Evolutionary conservation across 2,888 invertebrate species (phyloP).

Genomic region (Lucinisca nassula): DNA sequence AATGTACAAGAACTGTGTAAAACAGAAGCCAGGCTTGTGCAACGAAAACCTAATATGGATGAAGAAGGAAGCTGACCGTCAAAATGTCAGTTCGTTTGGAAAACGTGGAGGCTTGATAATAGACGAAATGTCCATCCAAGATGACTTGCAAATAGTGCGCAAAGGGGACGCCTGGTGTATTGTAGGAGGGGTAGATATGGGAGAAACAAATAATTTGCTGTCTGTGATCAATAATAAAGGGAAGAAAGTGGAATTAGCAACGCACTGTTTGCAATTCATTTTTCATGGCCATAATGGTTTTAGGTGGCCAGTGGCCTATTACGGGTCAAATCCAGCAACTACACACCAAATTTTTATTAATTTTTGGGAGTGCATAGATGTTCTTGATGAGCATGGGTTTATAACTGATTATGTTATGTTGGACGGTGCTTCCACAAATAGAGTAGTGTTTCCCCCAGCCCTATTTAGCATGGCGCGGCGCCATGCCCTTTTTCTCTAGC

Average conservation of each 20-base stretch:
- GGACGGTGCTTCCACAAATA: constrained; percentile 38
- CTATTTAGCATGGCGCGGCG: too few species aligned
- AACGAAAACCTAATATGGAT: constrained; percentile 45
- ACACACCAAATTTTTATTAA: constrained; percentile 28
- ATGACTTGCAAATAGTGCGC: constrained; percentile 48
- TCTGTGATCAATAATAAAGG: constrained; percentile 20
- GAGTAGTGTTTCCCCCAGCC: too few species aligned
- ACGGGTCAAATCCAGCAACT: constrained; percentile 18
- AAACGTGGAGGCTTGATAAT: constrained; percentile 48
- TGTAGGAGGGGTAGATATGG: constrained; percentile 29
- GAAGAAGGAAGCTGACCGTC: constrained; percentile 34
- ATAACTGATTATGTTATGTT: constrained; percentile 32
- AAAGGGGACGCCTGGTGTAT: constrained; percentile 27
- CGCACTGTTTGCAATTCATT: constrained; percentile 52
- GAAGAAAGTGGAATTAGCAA: constrained; percentile 48
- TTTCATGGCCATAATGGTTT: constrained; percentile 49
- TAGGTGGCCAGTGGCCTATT: constrained; percentile 57
- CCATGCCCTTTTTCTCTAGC: too few species aligned
- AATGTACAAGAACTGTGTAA: constrained; percentile 25
- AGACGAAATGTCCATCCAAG: constrained; percentile 63
- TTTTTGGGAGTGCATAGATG: constrained; percentile 31
- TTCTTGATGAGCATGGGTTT: constrained; percentile 22
- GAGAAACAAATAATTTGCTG: constrained; percentile 33
- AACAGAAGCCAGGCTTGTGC: constrained; percentile 25
- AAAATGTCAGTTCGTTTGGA: constrained; percentile 44